These are phyloP conservation scores for Bellardia bayeri DNA, from an alignment of 2,888 invertebrate genomes.

Conservation along the genomic window DNA sequence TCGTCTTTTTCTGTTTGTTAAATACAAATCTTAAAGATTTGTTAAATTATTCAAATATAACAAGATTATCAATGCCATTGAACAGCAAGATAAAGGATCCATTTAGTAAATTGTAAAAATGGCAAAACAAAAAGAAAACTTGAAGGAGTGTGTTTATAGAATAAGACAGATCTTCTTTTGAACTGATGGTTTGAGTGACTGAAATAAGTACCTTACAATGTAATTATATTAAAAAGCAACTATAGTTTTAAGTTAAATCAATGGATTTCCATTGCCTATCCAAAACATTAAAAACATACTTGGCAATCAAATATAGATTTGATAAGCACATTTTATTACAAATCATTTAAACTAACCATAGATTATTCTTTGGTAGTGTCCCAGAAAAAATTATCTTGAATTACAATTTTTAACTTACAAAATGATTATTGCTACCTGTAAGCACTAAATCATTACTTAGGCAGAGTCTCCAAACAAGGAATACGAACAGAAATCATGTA, in stretches of 20 bases:
- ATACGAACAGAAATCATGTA: too few species aligned
- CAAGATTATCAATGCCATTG: constrained; percentile 70
- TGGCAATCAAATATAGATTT: too few species aligned
- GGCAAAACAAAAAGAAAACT: constrained; percentile 36
- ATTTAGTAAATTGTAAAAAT: constrained; percentile 64
- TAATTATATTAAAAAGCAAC: background rate
- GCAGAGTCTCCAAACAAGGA: too few species aligned
- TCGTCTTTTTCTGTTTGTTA: constrained; percentile 56
- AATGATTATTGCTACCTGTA: too few species aligned
- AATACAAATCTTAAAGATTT: constrained; percentile 73
- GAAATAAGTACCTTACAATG: background rate
- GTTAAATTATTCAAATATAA: constrained; percentile 74
- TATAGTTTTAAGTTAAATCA: background rate
- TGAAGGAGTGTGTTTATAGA: constrained; percentile 32
- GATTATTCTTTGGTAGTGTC: too few species aligned
- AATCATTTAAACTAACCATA: too few species aligned
- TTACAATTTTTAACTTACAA: too few species aligned
- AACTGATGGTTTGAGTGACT: background rate
- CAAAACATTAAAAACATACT: too few species aligned
- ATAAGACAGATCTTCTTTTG: background rate
- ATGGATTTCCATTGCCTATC: background rate
- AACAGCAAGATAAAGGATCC: constrained; percentile 60
- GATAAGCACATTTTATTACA: too few species aligned
- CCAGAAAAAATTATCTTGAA: too few species aligned
- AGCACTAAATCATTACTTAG: too few species aligned